Percentiles rank a stretch among this genome's conserved stretches.
Conservation (phyloP, 2,888 invertebrate genomes). For the Abrostola triplasia region DNA sequence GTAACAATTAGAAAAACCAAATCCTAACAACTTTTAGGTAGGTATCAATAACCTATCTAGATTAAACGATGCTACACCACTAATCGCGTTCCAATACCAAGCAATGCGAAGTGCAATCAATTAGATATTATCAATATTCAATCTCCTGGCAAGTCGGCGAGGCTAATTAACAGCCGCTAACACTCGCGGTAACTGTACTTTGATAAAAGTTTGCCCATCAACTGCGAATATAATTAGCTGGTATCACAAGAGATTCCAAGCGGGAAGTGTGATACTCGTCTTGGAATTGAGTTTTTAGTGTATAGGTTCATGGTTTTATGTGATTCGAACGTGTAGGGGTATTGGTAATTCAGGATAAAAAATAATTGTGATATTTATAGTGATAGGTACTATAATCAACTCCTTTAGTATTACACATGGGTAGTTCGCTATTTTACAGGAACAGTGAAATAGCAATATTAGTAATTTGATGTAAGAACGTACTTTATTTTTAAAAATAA, state of each 20-base stretch:
- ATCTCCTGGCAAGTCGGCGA: constrained; percentile 64
- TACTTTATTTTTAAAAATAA: too few species aligned
- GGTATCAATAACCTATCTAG: neutral
- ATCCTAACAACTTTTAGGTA: too few species aligned
- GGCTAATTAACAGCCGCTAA: constrained; percentile 63
- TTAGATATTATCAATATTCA: constrained; percentile 71
- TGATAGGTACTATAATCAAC: too few species aligned
- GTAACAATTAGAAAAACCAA: too few species aligned
- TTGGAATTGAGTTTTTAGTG: constrained; percentile 4
- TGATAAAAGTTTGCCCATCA: constrained; percentile 71
- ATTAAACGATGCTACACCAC: constrained; percentile 1
- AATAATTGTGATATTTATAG: too few species aligned
- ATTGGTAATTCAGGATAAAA: too few species aligned
- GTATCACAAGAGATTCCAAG: constrained; percentile 22
- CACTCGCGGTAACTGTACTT: constrained; percentile 39
- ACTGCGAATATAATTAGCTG: constrained; percentile 46
- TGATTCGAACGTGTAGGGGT: neutral
- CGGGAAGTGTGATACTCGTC: constrained; percentile 14
- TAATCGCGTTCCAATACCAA: constrained; percentile 36
- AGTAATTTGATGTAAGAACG: too few species aligned
- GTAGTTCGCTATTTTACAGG: too few species aligned
- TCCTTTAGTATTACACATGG: too few species aligned
- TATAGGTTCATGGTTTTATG: neutral
- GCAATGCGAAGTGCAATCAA: constrained; percentile 50
- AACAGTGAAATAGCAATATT: too few species aligned